Base-by-base conservation (phyloP, 2,888 invertebrate genomes). In the Resseliella maxima region DNA sequence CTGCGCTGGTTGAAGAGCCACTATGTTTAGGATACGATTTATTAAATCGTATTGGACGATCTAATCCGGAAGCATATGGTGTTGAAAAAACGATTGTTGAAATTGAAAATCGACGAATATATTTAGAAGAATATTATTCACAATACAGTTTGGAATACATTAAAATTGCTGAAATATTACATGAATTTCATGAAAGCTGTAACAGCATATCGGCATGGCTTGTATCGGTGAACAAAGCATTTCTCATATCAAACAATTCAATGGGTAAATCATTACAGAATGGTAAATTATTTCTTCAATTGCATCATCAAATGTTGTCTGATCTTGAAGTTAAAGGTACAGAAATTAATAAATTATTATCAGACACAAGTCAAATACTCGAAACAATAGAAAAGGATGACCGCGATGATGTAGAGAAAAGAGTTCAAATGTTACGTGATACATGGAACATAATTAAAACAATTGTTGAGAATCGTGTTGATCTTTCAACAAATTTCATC, bases 181-280 rank as follows among this genome's bases (percentile, higher is more conserved):
- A 93, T 86, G 92, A 92, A 86, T 96, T 96, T 91, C 91, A 94
- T 38, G 93, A 94, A 85, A 94, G 93, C 89, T 94, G 95, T 89
- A 94, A 94, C 88, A 93, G 93, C 89, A 90, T 96, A 50, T 92
- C 94, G 87, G 93, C 93, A n/a, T 96, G 96, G 96, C 89, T 96
- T 86, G 92, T 93, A 38, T 94, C 94, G 86, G 94, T 95, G 41
- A 95, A 94, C 0, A 95, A 95, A 89, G 92, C 94, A 86, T 95
- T 95, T 89, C 91, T 96, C 85, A 93, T 94, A 88, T 94, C 94
- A 64, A 94, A 95, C 89, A 93, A 93, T 87, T 94, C 95, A 89
- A 94, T 96, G 94, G 96, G 96, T n/a, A 93, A 92, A 86, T 93
- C 93, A 89, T 89, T 94, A 41, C 90, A 92, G 10, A 92, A 93